Percentiles rank a stretch among this genome's conserved stretches.
phyloP scores from a whole-genome alignment of 2,113 vertebrate genomes.

The Raphicerus campestris region DNA sequence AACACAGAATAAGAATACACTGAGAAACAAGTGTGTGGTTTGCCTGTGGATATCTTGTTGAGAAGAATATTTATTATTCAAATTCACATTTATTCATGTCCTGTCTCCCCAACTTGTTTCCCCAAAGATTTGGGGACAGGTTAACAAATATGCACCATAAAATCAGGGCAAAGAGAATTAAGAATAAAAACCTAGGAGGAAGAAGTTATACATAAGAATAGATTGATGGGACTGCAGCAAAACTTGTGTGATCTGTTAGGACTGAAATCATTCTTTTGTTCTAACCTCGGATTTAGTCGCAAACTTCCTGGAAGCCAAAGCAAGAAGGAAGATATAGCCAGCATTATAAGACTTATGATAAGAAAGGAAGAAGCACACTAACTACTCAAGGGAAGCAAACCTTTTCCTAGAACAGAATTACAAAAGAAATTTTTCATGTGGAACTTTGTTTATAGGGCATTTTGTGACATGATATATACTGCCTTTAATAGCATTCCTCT shows the following conservation, averaged over 20 bases:
- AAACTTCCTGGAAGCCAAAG: neutral
- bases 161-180: neutral
- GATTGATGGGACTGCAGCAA: neutral
- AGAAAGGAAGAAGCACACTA: neutral
- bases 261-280: neutral
- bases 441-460: neutral
- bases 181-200: neutral
- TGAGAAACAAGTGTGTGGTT: neutral
- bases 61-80: neutral
- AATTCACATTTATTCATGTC: neutral
- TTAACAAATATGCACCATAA: neutral
- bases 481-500: neutral
- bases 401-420: neutral
- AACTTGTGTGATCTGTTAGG: neutral
- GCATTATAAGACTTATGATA: neutral
- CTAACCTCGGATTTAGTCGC: neutral
- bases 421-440: neutral
- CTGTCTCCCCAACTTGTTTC: neutral
- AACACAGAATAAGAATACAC: neutral
- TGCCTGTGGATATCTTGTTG: neutral
- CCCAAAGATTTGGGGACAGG: neutral
- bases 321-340: neutral
- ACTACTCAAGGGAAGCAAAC: neutral
- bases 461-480: neutral
- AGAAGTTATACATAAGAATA: neutral